These are phyloP conservation scores for Leptarthrus brevirostris DNA, from an alignment of 2,888 invertebrate species.

Conservation along the genomic window DNA sequence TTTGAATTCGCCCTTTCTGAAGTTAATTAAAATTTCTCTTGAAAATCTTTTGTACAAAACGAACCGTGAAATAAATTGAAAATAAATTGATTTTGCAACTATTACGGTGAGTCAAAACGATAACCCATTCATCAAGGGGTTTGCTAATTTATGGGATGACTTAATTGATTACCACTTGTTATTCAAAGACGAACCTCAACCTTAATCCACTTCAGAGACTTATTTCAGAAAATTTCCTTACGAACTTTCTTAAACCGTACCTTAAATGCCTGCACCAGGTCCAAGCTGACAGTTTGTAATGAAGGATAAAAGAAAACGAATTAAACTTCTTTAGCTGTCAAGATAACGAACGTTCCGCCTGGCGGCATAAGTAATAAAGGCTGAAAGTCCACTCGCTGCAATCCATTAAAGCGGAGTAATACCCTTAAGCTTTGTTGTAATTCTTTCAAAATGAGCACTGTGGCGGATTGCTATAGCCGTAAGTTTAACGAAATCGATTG, in stretches of 20 bases:
- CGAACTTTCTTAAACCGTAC: too few species aligned
- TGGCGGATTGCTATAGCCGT: not conserved
- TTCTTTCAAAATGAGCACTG: not conserved
- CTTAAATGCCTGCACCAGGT: not conserved
- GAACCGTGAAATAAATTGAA: too few species aligned
- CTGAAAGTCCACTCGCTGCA: not conserved
- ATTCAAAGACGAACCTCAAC: slow-evolving; percentile 6
- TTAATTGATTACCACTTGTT: slow-evolving; percentile 34
- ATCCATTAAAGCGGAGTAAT: not conserved
- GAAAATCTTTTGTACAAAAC: too few species aligned
- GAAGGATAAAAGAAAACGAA: slow-evolving; percentile 6
- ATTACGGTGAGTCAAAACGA: too few species aligned
- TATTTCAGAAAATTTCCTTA: not conserved
- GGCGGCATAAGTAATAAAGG: slow-evolving; percentile 5
- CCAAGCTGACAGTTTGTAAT: not conserved
- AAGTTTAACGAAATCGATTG: not conserved
- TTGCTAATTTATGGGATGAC: not conserved
- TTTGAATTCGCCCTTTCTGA: too few species aligned
- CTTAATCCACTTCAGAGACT: not conserved
- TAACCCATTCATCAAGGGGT: too few species aligned
- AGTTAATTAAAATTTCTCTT: too few species aligned
- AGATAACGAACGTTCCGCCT: slow-evolving; percentile 6
- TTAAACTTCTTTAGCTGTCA: not conserved
- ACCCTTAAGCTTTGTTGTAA: not conserved
- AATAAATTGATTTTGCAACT: too few species aligned